Evolutionary conservation across 1,140 invertebrate genomes (phyloP), one percentile per base, ranked within the genome.

Genomic region (Oscheius sp.): DNA sequence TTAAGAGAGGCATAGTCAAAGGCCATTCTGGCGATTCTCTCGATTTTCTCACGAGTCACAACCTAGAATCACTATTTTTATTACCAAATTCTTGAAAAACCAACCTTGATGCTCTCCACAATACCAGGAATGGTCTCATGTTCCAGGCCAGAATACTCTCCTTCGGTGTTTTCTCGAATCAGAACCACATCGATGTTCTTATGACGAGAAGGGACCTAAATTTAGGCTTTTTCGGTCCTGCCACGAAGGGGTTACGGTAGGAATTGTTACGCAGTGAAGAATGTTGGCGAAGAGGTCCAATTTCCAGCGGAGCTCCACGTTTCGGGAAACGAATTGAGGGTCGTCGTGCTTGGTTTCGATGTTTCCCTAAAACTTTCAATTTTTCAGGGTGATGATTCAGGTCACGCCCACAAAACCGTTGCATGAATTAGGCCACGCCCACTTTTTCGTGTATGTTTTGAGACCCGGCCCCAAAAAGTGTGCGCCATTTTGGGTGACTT

Each of bases 91-190:
- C 73, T 10, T 71, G 34, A 15, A 71, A 55, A 29, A 59, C 32
- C 3, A 13, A 83, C 81, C 76, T 99, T 99, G 89, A 99, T 90
- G 79, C 93, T 93, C 87, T 99, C 95, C 26, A 99, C 90, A 0
- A 99, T 93, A 35, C 97, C 97, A 26, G 84, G 79, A 0, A 95
- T 93, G 79, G 92, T 95, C 86, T 95, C 93, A 86, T 99, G 96
- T 84, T 99, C 97, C 83, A 98, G 88, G 90, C 97, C 97, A 74
- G 92, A 91, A 80, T 88, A 88, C 80, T 88, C 88, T 63, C 88
- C 88, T 77, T 88, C 88, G 28, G 87, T 88, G 79, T 99, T 99
- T 35, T 78, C 76, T 61, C 79, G 73, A 18, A 78, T 78, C 34
- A 78, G 69, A 58, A 78, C 76, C 32, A 78, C 74, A 42, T 78